Percentiles rank a stretch among this genome's conserved stretches.
These are phyloP conservation scores for Vicugna pacos DNA, from an alignment of 2,113 vertebrate species.

Conservation along the genomic window DNA sequence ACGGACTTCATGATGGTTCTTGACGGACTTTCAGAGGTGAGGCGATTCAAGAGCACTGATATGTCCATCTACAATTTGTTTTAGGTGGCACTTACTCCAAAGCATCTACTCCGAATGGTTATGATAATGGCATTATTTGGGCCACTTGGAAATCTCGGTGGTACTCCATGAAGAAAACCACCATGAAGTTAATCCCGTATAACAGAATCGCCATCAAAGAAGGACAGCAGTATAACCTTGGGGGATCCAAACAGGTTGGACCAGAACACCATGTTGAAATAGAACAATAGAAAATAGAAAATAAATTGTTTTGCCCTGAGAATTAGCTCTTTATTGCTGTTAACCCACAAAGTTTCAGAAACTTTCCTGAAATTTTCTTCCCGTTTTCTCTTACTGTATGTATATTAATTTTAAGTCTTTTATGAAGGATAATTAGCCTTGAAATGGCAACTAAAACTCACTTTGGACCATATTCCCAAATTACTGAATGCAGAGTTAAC, in stretches of 20 bases:
- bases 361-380: background rate
- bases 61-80: conserved; percentile 33
- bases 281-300: background rate
- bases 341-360: background rate
- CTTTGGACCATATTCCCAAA: background rate
- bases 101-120: conserved; percentile 87
- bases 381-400: background rate
- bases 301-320: background rate
- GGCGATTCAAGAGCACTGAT: background rate
- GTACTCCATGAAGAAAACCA: conserved; percentile 96
- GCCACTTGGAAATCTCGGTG: conserved; percentile 94
- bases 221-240: conserved; percentile 87
- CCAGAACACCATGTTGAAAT: conserved; percentile 54
- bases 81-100: conserved; percentile 93
- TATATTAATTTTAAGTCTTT: conserved; percentile 57
- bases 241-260: conserved; percentile 87
- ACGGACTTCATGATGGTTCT: background rate
- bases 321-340: background rate
- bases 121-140: conserved; percentile 97
- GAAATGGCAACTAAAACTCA: conserved; percentile 44
- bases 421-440: background rate
- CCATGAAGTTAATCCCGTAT: conserved; percentile 97
- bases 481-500: conserved; percentile 17
- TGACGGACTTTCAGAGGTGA: background rate
- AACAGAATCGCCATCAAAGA: conserved; percentile 87